phyloP scores from a whole-genome alignment of 2,888 invertebrate species.

The Cepaea hortensis region DNA sequence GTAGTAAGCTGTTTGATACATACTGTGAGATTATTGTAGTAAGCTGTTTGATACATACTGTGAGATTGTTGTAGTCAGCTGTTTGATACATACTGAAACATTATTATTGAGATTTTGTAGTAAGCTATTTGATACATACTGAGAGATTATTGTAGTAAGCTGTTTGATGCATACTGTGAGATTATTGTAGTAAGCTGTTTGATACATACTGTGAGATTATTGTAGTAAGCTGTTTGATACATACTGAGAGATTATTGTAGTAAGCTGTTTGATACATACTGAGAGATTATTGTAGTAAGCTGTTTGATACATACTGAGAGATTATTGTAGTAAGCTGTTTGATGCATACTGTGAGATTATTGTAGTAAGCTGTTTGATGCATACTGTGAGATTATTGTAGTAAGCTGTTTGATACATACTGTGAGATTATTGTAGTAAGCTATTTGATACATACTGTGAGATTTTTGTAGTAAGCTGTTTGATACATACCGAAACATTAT shows the following conservation, averaged over 20 bases:
- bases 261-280: not conserved
- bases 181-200: not conserved
- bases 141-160: not conserved
- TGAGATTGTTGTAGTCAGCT: no score
- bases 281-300: not conserved
- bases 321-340: not conserved
- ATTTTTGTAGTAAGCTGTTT: conserved; percentile 80
- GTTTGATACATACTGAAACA: conserved; percentile 93
- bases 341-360: no score
- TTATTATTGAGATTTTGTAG: conserved; percentile 91
- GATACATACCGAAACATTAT: no score
- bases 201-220: no score
- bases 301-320: not conserved
- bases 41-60: not conserved
- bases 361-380: no score
- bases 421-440: not conserved
- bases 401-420: not conserved
- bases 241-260: no score
- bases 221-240: no score
- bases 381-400: not conserved
- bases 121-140: not conserved
- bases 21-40: not conserved
- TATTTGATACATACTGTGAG: conserved; percentile 77
- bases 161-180: not conserved
- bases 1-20: no score